Percentiles rank a stretch among this genome's conserved stretches.
Evolutionary conservation across 2,797 vertebrate genomes (phyloP).

Genomic region (Naso thynnoides): DNA sequence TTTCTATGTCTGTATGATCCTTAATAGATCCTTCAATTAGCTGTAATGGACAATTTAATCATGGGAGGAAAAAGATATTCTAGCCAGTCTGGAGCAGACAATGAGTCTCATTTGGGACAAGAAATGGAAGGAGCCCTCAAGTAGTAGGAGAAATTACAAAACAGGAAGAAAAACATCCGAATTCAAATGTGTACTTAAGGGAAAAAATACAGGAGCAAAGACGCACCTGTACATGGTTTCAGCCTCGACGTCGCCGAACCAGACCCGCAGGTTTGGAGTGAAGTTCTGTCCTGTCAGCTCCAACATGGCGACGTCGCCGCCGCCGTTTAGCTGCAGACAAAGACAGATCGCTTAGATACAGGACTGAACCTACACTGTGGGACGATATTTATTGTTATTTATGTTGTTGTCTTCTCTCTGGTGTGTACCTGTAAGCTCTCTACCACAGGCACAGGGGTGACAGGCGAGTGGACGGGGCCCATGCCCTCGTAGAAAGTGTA

Average conservation of each 20-base stretch:
- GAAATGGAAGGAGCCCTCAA: background rate
- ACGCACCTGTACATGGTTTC: constrained; percentile 99
- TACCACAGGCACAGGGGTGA: constrained; percentile 98
- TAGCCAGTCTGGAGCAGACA: background rate
- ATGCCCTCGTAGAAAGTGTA: constrained; percentile 99
- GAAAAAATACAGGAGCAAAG: background rate
- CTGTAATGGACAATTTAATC: constrained; percentile 9
- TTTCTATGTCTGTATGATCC: background rate
- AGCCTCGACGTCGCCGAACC: constrained; percentile 99
- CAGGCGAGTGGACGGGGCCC: constrained; percentile 96
- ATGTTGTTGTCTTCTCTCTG: background rate
- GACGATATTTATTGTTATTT: background rate
- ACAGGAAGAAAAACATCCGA: background rate
- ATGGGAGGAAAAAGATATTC: background rate
- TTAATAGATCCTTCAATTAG: background rate
- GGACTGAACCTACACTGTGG: background rate
- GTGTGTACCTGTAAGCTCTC: constrained; percentile 95
- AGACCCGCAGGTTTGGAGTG: constrained; percentile 98
- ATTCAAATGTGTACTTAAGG: too few relatives aligned
- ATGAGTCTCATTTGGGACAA: background rate
- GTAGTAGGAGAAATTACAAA: background rate
- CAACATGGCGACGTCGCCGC: constrained; percentile 98
- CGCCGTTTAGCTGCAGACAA: constrained; percentile 91
- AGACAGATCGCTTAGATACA: background rate
- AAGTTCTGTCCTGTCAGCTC: constrained; percentile 99